Base-by-base conservation (phyloP, 1,140 invertebrate species). In the Homarus americanus region DNA sequence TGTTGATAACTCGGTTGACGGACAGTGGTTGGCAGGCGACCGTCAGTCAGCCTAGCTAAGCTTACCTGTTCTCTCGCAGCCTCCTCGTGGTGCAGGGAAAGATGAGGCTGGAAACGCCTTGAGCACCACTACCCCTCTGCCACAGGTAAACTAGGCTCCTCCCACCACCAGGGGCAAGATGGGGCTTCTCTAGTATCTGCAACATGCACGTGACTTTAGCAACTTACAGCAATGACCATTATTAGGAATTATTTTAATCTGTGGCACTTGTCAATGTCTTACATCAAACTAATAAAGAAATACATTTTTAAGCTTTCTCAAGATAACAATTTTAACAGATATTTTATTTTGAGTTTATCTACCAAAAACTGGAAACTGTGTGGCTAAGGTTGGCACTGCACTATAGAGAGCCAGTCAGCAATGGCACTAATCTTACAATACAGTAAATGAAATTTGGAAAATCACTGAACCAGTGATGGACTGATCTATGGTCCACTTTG, bases 41-140 rank as follows among this genome's bases (percentile, higher is more conserved):
- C 58, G 83, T 75, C 38, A 85, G 69, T 72, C 83, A 75, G 66
- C 72, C 83, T 83, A 73, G 82, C 73, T 90, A 83, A 88, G 80
- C 53, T 75, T 63, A 78, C 80, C 69, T 90, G 73, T 90, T 90
- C 82, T 82, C 88, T 82, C 72, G 80, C 88, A 90, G 88, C 82
- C 80, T 72, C 44, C 88, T 34, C 88, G 82, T 34, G 73, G 88
- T 66, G 66, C 80, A 83, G 88, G 88, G 88, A 66, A 83, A 82
- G 79, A 90, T 36, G 63, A 75, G 34, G 88, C 80, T 75, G 88
- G 79, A 58, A 79, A 88, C 76, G 82, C 75, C 58, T 32, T 88
- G 40, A 44, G 75, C 78, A 66, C 58, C 86, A 88, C 86, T 53
- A 88, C 76, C 38, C 86, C 76, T 32, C 86, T 63, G 76, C 78